Conservation (phyloP, 2,113 vertebrate species). For the Phrynosoma platyrhinos region DNA sequence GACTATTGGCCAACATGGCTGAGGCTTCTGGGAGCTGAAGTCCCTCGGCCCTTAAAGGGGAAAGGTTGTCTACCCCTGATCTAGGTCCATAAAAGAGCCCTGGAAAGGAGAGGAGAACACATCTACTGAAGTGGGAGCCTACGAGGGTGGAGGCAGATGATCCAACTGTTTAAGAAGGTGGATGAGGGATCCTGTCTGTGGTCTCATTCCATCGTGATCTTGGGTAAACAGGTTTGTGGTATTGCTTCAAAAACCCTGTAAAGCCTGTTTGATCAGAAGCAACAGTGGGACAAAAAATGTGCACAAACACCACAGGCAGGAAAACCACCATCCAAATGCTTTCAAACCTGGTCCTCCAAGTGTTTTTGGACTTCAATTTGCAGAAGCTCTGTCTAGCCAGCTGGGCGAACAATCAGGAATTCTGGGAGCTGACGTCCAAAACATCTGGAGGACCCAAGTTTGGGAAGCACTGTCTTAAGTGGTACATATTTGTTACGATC, state of each 20-base stretch:
- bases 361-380: too few relatives aligned
- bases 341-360: background rate
- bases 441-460: too few relatives aligned
- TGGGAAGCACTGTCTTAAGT: too few relatives aligned
- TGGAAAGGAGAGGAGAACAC: too few relatives aligned
- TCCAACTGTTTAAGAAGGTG: background rate
- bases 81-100: too few relatives aligned
- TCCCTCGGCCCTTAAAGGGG: too few relatives aligned
- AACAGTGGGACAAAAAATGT: background rate
- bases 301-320: background rate
- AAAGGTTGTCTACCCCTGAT: too few relatives aligned
- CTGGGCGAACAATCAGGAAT: too few relatives aligned
- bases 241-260: background rate
- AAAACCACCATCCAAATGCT: background rate
- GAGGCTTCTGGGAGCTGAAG: too few relatives aligned
- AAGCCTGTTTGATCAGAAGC: background rate
- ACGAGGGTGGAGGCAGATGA: background rate
- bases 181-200: background rate
- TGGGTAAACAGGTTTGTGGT: background rate
- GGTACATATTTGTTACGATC: background rate
- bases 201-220: background rate
- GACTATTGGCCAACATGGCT: too few relatives aligned
- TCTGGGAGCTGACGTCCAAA: too few relatives aligned
- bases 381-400: too few relatives aligned
- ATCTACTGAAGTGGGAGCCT: background rate